These are phyloP conservation scores for Cercopithecus mona DNA, from an alignment of 2,113 vertebrate species.

Conservation along the genomic window DNA sequence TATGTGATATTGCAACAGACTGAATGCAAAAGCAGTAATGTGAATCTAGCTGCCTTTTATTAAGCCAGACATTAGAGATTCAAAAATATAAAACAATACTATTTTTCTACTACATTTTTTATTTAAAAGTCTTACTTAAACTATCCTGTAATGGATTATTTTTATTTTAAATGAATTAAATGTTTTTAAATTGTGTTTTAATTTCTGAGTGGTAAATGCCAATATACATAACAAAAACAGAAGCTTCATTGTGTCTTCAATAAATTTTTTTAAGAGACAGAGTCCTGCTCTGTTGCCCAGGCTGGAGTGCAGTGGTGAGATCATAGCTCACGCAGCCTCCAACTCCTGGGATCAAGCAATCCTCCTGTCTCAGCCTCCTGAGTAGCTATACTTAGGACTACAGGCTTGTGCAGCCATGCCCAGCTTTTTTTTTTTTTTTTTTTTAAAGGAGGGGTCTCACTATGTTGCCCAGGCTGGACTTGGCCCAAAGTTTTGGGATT, in stretches of 20 bases:
- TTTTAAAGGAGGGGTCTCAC: neutral
- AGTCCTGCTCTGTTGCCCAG: neutral
- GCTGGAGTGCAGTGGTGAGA: neutral
- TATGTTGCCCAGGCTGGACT: neutral
- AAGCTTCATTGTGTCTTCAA: neutral
- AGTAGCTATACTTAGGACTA: neutral
- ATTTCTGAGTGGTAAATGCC: neutral
- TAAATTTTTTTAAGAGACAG: neutral
- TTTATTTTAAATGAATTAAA: neutral
- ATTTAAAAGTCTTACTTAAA: neutral
- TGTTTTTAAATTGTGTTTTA: neutral
- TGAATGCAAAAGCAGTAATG: neutral
- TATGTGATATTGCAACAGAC: neutral
- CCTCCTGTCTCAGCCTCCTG: neutral
- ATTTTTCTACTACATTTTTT: neutral
- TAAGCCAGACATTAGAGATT: neutral
- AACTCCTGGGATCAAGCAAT: neutral
- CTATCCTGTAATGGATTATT: neutral
- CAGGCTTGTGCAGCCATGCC: neutral
- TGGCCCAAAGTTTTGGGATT: neutral
- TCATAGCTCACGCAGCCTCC: neutral
- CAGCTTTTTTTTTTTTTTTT: neutral
- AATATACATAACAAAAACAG: neutral
- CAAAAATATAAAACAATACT: neutral
- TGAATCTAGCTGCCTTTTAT: neutral